These are phyloP conservation scores for Lophotriccus pileatus DNA, from an alignment of 2,797 vertebrate genomes.

Conservation along the genomic window DNA sequence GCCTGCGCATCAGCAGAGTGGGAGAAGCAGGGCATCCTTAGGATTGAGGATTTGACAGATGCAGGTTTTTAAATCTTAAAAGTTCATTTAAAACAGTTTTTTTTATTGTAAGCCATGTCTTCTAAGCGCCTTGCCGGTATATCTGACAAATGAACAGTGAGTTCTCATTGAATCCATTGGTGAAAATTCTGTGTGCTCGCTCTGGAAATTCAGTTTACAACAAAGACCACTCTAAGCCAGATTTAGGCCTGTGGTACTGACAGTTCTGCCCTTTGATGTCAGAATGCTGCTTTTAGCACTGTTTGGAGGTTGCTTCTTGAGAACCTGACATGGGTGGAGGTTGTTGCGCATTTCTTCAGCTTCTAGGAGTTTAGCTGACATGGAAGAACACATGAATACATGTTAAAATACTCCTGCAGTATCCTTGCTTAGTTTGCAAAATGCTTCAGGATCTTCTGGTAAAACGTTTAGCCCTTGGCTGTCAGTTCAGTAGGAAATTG, in stretches of 20 bases:
- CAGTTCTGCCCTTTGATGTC: neutral
- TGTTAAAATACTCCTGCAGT: neutral
- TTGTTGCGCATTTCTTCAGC: neutral
- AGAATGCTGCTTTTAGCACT: no score
- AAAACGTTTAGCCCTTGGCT: neutral
- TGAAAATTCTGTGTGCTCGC: neutral
- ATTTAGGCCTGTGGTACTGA: neutral
- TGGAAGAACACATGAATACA: neutral
- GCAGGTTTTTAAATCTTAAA: neutral
- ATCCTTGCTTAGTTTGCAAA: neutral
- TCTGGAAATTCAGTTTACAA: neutral
- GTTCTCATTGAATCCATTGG: neutral
- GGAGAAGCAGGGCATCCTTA: neutral
- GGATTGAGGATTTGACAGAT: neutral
- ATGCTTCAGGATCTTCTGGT: neutral
- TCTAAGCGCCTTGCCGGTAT: neutral
- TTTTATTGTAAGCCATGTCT: neutral
- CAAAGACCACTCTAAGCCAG: neutral
- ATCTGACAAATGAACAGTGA: neutral
- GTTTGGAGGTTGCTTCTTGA: neutral
- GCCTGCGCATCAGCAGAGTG: neutral
- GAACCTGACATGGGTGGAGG: neutral
- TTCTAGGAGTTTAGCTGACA: neutral
- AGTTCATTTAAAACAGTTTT: neutral
- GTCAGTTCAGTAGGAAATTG: neutral